Percentiles rank a stretch among this genome's conserved stretches.
phyloP scores from a whole-genome alignment of 2,113 vertebrate species.

The Syrmaticus mikado region DNA sequence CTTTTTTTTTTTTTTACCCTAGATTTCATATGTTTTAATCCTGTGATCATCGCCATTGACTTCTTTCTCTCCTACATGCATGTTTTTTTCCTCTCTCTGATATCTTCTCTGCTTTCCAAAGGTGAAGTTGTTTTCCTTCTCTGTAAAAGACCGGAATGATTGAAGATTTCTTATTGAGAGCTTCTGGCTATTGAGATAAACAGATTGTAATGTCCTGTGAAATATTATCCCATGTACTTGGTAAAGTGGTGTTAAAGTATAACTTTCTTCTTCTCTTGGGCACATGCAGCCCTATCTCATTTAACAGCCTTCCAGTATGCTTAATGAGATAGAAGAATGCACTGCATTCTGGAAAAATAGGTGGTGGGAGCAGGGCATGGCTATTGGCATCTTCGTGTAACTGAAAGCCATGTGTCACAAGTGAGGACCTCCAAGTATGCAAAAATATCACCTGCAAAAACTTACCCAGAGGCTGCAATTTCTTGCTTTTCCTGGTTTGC shows the following conservation, averaged over 20 bases:
- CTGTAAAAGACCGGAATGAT: neutral
- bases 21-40: neutral
- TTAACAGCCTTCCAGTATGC: neutral
- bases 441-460: neutral
- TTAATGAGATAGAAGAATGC: neutral
- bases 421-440: neutral
- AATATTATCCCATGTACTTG: neutral
- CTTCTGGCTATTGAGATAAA: neutral
- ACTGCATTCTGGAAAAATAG: neutral
- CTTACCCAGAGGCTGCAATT: neutral
- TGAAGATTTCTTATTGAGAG: neutral
- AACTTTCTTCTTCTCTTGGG: neutral
- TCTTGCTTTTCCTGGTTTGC: neutral
- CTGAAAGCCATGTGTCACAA: neutral
- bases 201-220: accelerated
- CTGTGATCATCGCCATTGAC: neutral
- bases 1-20: neutral
- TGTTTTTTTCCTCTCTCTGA: neutral
- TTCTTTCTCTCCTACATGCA: neutral
- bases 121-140: neutral
- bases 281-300: neutral
- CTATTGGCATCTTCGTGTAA: neutral
- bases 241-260: neutral
- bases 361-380: neutral
- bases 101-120: neutral